Base-by-base conservation (phyloP, 2,888 invertebrate genomes). In the Pinctada fucata region DNA sequence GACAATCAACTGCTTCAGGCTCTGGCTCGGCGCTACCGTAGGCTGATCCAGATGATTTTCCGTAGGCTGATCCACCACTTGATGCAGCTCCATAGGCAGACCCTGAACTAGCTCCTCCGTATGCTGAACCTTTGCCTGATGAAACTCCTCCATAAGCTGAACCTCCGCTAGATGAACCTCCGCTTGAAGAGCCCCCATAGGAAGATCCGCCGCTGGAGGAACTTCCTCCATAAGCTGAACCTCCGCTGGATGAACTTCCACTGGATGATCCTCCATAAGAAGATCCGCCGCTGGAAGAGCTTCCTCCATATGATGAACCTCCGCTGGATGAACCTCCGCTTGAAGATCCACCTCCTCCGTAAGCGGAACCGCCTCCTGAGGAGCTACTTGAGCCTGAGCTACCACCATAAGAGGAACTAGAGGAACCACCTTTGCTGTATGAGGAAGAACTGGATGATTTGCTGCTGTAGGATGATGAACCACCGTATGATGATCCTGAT, bases 1-100 rank as follows among this genome's bases (percentile, higher is more conserved):
- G 16, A 76, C 76, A 76, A 10, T 68, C 68, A 48, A 68, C 13
- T 6, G 47, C 31, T 13, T 45, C 68, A 10, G 58, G 58, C 13
- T 58, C 58, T 58, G 58, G 8, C 58, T 10, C 58, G 58, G 58
- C 58, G 6, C 8, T 10, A 58, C 58, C 58, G 31, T 31, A 31
- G 31, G 31, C 31, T 31, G 31, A 31, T 10, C 58, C 58, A 58
- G 58, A 58, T 10, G 8, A 6, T 58, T 6, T 13, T 58, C 13
- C 13, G 58, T 58, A 58, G 13, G 58, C 58, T 58, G 58, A 58
- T 10, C 58, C 13, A 13, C 58, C 58, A 31, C 31, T 31, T 31
- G 31, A 31, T 31, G 31, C 31, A 58, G 58, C 58, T 10, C 58
- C 13, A 13, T 58, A 58, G 13, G 58, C 58, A 10, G 58, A 58